phyloP scores from a whole-genome alignment of 2,797 vertebrate genomes.

The Borostomias antarcticus region DNA sequence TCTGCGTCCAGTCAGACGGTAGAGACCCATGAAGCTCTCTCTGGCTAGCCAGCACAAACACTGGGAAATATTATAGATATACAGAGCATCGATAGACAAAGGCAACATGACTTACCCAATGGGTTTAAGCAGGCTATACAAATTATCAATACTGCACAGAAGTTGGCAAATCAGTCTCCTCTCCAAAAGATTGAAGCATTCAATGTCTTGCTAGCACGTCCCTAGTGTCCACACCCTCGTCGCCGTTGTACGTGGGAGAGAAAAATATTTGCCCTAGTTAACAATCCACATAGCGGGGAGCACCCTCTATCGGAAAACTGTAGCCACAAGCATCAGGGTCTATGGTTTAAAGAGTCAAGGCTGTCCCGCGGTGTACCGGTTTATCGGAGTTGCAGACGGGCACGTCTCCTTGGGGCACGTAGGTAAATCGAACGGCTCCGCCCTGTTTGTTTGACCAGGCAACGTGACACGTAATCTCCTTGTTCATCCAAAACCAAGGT shows the following conservation, averaged over 20 bases:
- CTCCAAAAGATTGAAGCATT: slow-evolving; percentile 28
- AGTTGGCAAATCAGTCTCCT: slow-evolving; percentile 31
- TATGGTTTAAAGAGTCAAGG: background rate
- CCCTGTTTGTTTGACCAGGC: background rate
- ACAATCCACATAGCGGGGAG: background rate
- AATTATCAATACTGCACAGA: background rate
- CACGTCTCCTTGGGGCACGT: background rate
- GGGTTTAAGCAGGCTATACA: background rate
- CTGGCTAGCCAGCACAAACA: background rate
- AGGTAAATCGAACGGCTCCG: background rate
- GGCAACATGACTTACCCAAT: slow-evolving; percentile 47
- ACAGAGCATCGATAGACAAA: background rate
- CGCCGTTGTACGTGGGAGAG: slow-evolving; percentile 25
- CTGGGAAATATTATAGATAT: rapidly evolving
- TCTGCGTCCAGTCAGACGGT: slow-evolving; percentile 17
- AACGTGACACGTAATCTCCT: background rate
- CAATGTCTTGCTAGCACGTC: slow-evolving; percentile 28
- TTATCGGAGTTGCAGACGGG: too few relatives aligned
- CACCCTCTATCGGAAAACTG: slow-evolving; percentile 29
- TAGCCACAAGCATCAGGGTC: background rate
- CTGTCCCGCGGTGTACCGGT: background rate
- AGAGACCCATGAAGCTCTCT: background rate
- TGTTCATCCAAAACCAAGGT: background rate
- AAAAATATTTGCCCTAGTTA: background rate
- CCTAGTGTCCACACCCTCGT: slow-evolving; percentile 72